Percentiles rank a stretch among this genome's conserved stretches.
Conservation (phyloP, 2,113 vertebrate species). For the Neolamprologus devosi region DNA sequence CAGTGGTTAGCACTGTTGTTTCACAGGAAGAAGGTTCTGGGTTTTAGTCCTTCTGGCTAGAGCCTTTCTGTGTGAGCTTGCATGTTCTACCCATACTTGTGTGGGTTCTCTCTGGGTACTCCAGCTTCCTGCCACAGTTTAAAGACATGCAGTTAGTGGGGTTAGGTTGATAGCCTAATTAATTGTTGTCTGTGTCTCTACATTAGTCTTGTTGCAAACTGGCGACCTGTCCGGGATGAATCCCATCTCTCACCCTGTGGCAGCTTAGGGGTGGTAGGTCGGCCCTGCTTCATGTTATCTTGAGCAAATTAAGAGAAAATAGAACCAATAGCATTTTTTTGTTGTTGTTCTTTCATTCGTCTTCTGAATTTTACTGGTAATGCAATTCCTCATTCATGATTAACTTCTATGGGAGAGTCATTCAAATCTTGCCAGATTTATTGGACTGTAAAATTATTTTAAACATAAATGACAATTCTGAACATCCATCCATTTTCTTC, state of each 20-base stretch:
- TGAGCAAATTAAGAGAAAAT: neutral
- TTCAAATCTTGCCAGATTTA: neutral
- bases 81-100: neutral
- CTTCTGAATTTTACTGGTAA: neutral
- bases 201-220: neutral
- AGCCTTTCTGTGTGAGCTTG: neutral
- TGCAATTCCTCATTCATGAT: neutral
- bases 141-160: neutral
- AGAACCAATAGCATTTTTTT: neutral
- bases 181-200: neutral
- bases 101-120: neutral
- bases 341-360: neutral
- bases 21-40: neutral
- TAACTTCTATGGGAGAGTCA: neutral
- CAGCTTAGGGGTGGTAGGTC: neutral
- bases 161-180: neutral
- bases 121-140: neutral
- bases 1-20: neutral
- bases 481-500: neutral
- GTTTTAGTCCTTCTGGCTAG: neutral
- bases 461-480: neutral
- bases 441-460: neutral
- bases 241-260: neutral
- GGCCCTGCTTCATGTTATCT: neutral
- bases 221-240: neutral